Evolutionary conservation across 2,113 vertebrate species (phyloP), one percentile per base, ranked within the genome.

Genomic region (Callionymus lyra): DNA sequence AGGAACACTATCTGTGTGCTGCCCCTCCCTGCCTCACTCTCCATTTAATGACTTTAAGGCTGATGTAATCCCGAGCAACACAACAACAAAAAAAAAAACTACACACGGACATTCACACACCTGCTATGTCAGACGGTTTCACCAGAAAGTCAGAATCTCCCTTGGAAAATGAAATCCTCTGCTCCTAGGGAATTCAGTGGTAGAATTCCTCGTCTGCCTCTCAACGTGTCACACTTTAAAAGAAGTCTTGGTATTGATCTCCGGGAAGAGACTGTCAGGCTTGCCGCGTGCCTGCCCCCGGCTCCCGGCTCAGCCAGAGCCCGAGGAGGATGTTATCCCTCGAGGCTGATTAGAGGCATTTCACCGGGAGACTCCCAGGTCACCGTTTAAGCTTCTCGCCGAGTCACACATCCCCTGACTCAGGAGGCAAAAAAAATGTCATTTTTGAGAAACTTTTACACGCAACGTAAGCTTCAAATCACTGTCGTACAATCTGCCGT

Each of bases 341-440:
- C n/a, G 68, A 59, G 77, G 68, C 74, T 79, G 79, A 81, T 84
- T 83, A 79, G 63, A 81, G 60, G 65, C 59, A 64, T 77, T 81
- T 85, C 64, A 65, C 68, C 61, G 62, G 66, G 52, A 76, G 70
- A 68, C 72, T 67, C 59, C 55, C 39, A 53, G 80, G 81, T 79
- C 74, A 84, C 50, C 72, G 41, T 77, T 77, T 73, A 76, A 72
- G 44, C 58, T 73, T 34, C 49, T 34, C 27, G 38, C 44, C 33
- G 36, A 17, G 34, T 34, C 17, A 34, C 63, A n/a, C n/a, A n/a
- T n/a, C n/a, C n/a, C n/a, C n/a, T n/a, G n/a, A n/a, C n/a, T n/a
- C n/a, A n/a, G n/a, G n/a, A n/a, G n/a, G n/a, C n/a, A n/a, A n/a
- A n/a, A n/a, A 70, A 65, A 51, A 35, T 48, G 4, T 41, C 47